Evolutionary conservation across 2,888 invertebrate species (phyloP).

Genomic region (Habroteleia sp.): DNA sequence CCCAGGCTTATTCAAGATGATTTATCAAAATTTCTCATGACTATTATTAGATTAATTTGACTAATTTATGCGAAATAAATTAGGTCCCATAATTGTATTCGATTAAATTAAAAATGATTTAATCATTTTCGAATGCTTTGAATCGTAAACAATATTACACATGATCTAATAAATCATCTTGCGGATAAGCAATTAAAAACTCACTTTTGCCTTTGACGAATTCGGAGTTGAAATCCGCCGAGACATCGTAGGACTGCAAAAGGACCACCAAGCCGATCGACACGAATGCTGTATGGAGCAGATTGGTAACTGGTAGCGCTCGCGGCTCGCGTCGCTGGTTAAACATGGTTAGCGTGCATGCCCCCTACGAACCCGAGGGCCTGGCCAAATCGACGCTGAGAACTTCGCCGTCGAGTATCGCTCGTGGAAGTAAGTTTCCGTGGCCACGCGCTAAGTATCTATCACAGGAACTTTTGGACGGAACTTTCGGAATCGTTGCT

Average conservation of each 20-base stretch:
- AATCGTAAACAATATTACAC: too few species aligned
- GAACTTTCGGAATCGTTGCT: slow-evolving; percentile 59
- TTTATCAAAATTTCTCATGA: too few species aligned
- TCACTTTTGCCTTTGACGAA: slow-evolving; percentile 91
- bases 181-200: slow-evolving; percentile 76
- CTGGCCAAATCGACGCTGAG: slow-evolving; percentile 63
- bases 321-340: slow-evolving; percentile 75
- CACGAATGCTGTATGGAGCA: slow-evolving; percentile 66
- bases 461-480: slow-evolving; percentile 65
- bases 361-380: slow-evolving; percentile 76
- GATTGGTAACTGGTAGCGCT: slow-evolving; percentile 74
- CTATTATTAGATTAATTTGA: too few species aligned
- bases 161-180: background rate
- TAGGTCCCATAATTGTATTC: too few species aligned
- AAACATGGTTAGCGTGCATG: slow-evolving; percentile 80
- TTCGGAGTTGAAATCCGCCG: slow-evolving; percentile 83
- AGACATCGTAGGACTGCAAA: slow-evolving; percentile 72
- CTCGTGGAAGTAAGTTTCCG: slow-evolving; percentile 49
- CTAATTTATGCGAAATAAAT: too few species aligned
- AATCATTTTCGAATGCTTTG: too few species aligned
- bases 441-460: slow-evolving; percentile 46
- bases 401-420: slow-evolving; percentile 47
- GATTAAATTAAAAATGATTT: too few species aligned
- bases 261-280: slow-evolving; percentile 70
- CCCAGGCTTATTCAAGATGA: slow-evolving; percentile 9